Percentiles rank a stretch among this genome's conserved stretches.
Evolutionary conservation across 2,113 vertebrate genomes (phyloP).

Genomic region (Empidonax alnorum): DNA sequence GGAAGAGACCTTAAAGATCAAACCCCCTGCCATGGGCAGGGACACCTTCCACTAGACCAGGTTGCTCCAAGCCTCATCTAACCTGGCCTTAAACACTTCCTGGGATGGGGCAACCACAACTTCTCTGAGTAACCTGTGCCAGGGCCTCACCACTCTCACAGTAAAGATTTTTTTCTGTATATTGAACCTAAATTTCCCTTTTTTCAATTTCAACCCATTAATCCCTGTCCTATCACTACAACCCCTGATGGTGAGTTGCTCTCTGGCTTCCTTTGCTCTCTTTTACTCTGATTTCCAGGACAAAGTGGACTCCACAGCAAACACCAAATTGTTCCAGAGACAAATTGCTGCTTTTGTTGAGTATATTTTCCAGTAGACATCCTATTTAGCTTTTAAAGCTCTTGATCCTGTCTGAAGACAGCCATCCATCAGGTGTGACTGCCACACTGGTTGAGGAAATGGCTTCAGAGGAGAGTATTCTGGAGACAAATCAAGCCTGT

Average conservation of each 20-base stretch:
- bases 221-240: no score
- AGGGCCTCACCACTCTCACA: rapidly evolving
- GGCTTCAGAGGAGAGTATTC: background rate
- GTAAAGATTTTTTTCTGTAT: background rate
- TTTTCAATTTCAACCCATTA: background rate
- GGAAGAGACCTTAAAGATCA: background rate
- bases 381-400: background rate
- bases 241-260: background rate
- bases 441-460: background rate
- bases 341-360: background rate
- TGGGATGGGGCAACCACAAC: background rate
- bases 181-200: background rate
- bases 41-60: background rate
- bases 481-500: background rate
- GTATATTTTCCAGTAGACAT: background rate
- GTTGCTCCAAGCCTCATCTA: background rate
- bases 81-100: rapidly evolving
- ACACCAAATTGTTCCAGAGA: background rate
- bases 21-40: background rate
- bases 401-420: background rate
- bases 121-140: background rate
- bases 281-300: background rate
- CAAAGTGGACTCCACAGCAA: background rate
- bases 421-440: background rate
- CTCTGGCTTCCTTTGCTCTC: background rate